Base-by-base conservation (phyloP, 2,797 vertebrate species). In the Coilia nasus region DNA sequence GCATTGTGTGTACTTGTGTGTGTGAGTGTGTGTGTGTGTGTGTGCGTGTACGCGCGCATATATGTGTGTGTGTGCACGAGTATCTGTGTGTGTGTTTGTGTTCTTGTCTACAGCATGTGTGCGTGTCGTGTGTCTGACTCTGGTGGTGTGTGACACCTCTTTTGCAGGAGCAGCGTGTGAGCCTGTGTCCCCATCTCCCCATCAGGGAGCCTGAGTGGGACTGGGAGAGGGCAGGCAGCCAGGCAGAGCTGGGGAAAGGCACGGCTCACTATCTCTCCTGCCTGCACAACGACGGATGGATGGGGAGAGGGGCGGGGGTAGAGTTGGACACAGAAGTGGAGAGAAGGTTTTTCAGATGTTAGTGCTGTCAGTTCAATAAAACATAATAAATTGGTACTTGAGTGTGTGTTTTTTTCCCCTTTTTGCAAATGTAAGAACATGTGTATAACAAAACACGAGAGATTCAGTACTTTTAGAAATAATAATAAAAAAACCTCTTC, bases 261-360 rank as follows among this genome's bases (percentile, higher is more conserved):
- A 90, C 88, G 82, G 88, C 89, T 94, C 86, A 92, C 87, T 91
- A 92, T 91, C 92, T 91, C 90, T 88, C 93, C 95, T 91, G 46
- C 19, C 86, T 35, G 50, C 12, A 83, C 35, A 57, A 14, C 21
- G 28, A 31, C 1, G 19, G 41, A 15, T 19, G 80, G 25, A 5
- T 28, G 84, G 35, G 31, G 1, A 41, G 41, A 15, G 4, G 80
- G 25, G 2, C 28, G 81, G 35, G 41, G 6, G 28, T 41, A 0
- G 17, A 64, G n/a, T 23, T 11, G 60, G 60, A 25, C 2, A 4
- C 10, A 25, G 23, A 64, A 25, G 21, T 25, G 60, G 60, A 64
- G 0, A 25, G 9, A 19, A 59, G 19, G n/a, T 10, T 54, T 9
- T 9, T 10, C 14, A 54, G 50, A 54, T 54, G n/a, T n/a, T n/a